Conservation (phyloP, 2,888 invertebrate species). For the Andricus curvator region DNA sequence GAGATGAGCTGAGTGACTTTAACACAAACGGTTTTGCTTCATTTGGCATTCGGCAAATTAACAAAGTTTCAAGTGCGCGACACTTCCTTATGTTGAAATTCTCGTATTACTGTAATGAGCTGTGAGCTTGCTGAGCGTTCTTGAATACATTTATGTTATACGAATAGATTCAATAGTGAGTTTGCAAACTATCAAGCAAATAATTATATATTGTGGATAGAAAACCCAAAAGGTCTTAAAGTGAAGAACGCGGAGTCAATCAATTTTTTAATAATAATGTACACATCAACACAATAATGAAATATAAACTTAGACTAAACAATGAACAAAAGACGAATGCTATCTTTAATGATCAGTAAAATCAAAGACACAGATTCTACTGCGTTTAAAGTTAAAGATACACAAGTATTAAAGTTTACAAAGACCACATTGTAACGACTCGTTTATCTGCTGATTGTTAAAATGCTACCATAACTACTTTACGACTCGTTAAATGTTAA, state of each 20-base stretch:
- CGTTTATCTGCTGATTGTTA: constrained; percentile 12
- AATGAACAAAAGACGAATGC: not conserved
- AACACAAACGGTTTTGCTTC: not conserved
- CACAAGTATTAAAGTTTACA: not conserved
- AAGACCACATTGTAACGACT: not conserved
- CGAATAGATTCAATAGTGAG: too few species aligned
- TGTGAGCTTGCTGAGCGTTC: too few species aligned
- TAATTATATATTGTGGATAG: not conserved
- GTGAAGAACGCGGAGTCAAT: not conserved
- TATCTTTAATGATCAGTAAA: constrained; percentile 30
- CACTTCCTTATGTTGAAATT: too few species aligned
- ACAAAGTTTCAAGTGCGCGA: too few species aligned
- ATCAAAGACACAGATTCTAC: not conserved
- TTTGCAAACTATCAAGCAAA: too few species aligned
- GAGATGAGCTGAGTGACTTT: not conserved
- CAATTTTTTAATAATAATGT: not conserved
- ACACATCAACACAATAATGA: not conserved
- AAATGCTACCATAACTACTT: constrained; percentile 21
- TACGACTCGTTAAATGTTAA: constrained; percentile 25
- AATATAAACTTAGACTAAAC: not conserved
- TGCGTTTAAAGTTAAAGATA: not conserved
- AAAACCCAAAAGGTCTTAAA: not conserved
- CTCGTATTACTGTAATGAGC: too few species aligned
- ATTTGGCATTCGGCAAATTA: too few species aligned
- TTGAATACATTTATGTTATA: too few species aligned